Percentiles rank a stretch among this genome's conserved stretches.
phyloP scores from a whole-genome alignment of 2,113 vertebrate genomes.

The Condylura cristata region DNA sequence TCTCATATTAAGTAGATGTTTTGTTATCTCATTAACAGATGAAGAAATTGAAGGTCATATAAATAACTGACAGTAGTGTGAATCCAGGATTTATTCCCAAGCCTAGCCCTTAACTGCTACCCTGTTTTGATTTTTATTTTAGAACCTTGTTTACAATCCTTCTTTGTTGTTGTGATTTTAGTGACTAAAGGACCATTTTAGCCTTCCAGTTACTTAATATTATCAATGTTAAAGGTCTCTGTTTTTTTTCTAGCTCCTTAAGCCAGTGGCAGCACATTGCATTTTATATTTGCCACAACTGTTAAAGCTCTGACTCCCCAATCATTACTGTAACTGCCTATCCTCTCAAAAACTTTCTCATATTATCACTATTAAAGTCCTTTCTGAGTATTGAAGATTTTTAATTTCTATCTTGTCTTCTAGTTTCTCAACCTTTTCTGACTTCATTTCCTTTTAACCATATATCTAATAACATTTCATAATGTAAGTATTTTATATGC shows the following conservation, averaged over 20 bases:
- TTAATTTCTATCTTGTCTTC: constrained; percentile 25
- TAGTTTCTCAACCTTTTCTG: neutral
- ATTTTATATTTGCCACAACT: neutral
- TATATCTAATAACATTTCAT: neutral
- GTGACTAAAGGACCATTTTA: neutral
- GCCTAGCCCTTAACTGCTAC: neutral
- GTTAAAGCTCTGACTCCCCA: neutral
- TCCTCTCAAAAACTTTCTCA: neutral
- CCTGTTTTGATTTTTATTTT: neutral
- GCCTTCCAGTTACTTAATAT: neutral
- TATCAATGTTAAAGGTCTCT: neutral
- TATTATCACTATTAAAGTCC: neutral
- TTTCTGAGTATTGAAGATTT: constrained; percentile 12
- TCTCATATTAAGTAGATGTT: neutral
- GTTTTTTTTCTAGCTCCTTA: neutral
- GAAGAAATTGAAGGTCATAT: constrained; percentile 2
- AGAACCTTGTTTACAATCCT: neutral
- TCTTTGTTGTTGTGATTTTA: neutral
- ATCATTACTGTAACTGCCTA: neutral
- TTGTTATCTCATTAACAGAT: neutral
- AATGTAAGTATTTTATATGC: neutral
- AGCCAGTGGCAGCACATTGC: neutral
- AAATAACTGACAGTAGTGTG: neutral
- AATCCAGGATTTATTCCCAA: neutral
- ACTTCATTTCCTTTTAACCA: constrained; percentile 5